These are phyloP conservation scores for Anas platyrhynchos DNA, from an alignment of 2,113 vertebrate genomes.

Conservation along the genomic window DNA sequence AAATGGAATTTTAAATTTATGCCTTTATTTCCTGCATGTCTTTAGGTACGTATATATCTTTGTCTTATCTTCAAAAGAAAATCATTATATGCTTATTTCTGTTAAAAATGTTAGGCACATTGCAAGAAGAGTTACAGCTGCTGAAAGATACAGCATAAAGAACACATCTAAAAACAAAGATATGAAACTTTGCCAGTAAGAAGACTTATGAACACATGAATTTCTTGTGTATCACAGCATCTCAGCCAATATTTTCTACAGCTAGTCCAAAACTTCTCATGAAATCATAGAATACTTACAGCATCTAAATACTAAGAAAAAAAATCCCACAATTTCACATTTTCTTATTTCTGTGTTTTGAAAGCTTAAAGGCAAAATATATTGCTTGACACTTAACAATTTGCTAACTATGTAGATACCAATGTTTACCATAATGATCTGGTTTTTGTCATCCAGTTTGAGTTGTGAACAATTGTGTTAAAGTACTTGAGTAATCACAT, in stretches of 20 bases:
- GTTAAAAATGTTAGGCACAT: neutral
- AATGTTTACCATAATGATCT: neutral
- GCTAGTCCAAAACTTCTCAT: neutral
- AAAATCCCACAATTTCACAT: neutral
- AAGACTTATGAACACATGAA: neutral
- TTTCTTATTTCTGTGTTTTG: neutral
- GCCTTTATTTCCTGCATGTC: neutral
- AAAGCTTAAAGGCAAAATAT: neutral
- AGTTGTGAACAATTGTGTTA: neutral
- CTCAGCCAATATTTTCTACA: neutral
- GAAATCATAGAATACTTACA: neutral
- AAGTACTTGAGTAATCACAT: neutral
- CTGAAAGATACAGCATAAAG: neutral
- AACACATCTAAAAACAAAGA: neutral
- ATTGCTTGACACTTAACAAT: neutral
- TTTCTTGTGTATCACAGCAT: accelerated
- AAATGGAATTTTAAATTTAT: neutral
- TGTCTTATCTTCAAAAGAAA: neutral
- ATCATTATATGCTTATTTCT: neutral
- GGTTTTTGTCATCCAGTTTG: neutral
- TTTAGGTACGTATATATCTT: neutral
- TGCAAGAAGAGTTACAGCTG: neutral
- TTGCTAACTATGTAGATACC: neutral
- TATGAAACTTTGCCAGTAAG: neutral
- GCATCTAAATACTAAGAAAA: neutral